These are phyloP conservation scores for Furnarius figulus DNA, from an alignment of 2,113 vertebrate species.

Conservation along the genomic window DNA sequence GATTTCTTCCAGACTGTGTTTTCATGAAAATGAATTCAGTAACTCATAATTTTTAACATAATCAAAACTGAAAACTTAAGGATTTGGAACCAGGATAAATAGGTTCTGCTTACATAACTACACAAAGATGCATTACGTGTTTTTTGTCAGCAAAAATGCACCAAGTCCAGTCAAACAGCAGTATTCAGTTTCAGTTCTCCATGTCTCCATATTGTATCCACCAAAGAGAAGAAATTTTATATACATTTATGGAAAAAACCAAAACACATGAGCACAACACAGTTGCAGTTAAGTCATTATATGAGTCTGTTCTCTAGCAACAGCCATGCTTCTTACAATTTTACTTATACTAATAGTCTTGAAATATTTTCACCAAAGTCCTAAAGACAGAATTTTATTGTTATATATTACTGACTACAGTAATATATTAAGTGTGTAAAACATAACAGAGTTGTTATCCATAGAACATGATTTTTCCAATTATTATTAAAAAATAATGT, in stretches of 20 bases:
- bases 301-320: not conserved
- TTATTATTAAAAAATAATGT: not conserved
- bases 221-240: not conserved
- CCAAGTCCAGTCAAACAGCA: not conserved
- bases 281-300: not conserved
- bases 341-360: not conserved
- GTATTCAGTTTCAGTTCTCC: not conserved
- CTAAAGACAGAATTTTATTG: not conserved
- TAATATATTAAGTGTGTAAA: not conserved
- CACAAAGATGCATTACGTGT: not conserved
- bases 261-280: not conserved
- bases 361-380: not conserved
- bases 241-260: not conserved
- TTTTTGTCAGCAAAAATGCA: not conserved
- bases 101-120: not conserved
- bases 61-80: not conserved
- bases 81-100: not conserved
- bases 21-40: not conserved
- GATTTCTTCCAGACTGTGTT: not conserved
- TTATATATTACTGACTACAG: not conserved
- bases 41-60: not conserved
- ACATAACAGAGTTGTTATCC: not conserved
- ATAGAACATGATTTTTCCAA: not conserved
- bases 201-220: not conserved
- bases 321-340: not conserved